Percentiles rank a stretch among this genome's conserved stretches.
Conservation (phyloP, 2,888 invertebrate genomes). For the Catocala nupta region DNA sequence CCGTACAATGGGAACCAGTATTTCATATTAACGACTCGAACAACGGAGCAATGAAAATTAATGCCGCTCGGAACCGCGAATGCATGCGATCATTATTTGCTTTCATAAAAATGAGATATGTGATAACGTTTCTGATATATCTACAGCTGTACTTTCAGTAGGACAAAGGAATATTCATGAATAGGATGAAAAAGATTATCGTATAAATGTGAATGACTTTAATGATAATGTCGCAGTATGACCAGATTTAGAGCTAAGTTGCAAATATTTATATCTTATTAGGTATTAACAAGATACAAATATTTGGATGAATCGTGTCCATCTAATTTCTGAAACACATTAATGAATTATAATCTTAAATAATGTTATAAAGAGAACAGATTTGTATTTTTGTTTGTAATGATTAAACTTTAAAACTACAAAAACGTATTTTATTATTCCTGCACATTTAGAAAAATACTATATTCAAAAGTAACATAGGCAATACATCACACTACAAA, state of each 20-base stretch:
- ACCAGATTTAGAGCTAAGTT: neutral
- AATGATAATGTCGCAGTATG: constrained; percentile 13
- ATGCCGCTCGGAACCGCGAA: constrained; percentile 51
- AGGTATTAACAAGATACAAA: too few relatives aligned
- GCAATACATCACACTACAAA: too few relatives aligned
- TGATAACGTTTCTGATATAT: constrained; percentile 27
- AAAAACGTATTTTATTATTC: too few relatives aligned
- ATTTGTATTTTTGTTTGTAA: too few relatives aligned
- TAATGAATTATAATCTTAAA: too few relatives aligned
- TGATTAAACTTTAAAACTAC: too few relatives aligned
- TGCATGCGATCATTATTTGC: constrained; percentile 56
- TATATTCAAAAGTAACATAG: too few relatives aligned
- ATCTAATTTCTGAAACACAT: too few relatives aligned
- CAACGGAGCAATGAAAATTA: constrained; percentile 63
- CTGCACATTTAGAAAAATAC: too few relatives aligned
- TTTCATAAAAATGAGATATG: constrained; percentile 54
- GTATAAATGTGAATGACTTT: constrained; percentile 9
- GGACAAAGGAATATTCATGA: constrained; percentile 8
- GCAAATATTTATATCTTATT: too few relatives aligned
- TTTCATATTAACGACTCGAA: constrained; percentile 66
- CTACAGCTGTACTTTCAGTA: constrained; percentile 4
- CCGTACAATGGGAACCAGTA: constrained; percentile 53
- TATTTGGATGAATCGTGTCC: too few relatives aligned
- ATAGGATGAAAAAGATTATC: neutral
- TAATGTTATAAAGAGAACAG: too few relatives aligned